Evolutionary conservation across 2,888 invertebrate species (phyloP).

Genomic region (Lumbricus terrestris): DNA sequence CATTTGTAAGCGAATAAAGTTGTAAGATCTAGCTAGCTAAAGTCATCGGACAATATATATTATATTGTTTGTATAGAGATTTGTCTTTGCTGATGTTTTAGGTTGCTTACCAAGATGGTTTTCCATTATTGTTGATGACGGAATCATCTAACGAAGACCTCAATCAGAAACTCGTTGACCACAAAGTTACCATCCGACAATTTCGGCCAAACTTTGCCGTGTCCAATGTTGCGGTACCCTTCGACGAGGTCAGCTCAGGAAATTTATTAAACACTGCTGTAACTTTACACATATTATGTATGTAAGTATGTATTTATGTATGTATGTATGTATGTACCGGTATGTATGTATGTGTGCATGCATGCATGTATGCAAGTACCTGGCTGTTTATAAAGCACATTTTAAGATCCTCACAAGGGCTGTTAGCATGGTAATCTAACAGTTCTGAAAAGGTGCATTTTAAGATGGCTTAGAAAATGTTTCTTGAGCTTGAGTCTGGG

Average conservation of each 20-base stretch:
- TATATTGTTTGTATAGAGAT: not conserved
- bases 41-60: not conserved
- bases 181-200: conserved; percentile 58
- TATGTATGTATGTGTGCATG: too few species aligned
- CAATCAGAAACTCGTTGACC: conserved; percentile 64
- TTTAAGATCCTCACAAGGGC: too few species aligned
- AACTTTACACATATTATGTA: not conserved
- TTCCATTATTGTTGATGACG: conserved; percentile 70
- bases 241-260: conserved; percentile 47
- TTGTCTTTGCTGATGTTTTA: conserved; percentile 12
- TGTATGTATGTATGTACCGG: too few species aligned
- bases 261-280: not conserved
- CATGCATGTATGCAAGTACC: too few species aligned
- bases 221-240: conserved; percentile 59
- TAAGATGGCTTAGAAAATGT: too few species aligned
- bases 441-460: too few species aligned
- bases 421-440: too few species aligned
- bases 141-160: conserved; percentile 70
- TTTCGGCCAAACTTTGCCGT: conserved; percentile 74
- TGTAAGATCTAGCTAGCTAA: too few species aligned
- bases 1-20: too few species aligned
- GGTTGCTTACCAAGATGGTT: conserved; percentile 64
- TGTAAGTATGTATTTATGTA: too few species aligned
- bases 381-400: too few species aligned
- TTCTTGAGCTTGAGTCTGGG: too few species aligned